Base-by-base conservation (phyloP, 2,113 vertebrate species). In the Myotis davidii region DNA sequence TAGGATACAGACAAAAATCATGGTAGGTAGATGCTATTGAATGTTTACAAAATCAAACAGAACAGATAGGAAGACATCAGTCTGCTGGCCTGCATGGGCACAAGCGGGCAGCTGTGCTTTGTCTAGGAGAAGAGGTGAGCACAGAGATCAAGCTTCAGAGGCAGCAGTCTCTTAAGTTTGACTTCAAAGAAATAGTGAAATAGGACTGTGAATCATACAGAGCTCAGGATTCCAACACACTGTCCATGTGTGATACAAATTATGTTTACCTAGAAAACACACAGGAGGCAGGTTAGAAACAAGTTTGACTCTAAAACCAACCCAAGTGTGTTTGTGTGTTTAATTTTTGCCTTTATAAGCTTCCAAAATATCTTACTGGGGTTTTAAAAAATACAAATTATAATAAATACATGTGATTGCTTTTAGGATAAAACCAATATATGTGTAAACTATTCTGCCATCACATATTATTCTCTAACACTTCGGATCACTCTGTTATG, bases 11-110 rank as follows among this genome's bases (percentile, higher is more conserved):
- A 69, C 2, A 52, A 59, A 59, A 93, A 56, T 78, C 39, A n/a
- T 52, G 65, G 34, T 25, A 88, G 11, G 37, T n/a, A 21, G 16
- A 72, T 56, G 42, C 37, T 54, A 2, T 17, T 70, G 34, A 92
- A 54, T 9, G 29, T 70, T 20, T 74, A 48, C 21, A 21, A 54
- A 50, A 83, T 61, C 70, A 85, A 37, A 1, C 5, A 73, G 32
- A 92, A 94, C 87, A 90, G 65, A 90, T 91, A 81, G 92, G 88
- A 23, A 88, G 77, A 82, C 72, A 85, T 87, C 54, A 77, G 59
- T 64, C n/a, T 17, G 18, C 42, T 48, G 9, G 1, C 29, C 27
- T 34, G 64, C 81, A 32, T 14, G 61, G 59, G 59, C 72, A 73
- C 76, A 56, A 25, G 6, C 54, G 92, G 88, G 74, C 52, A 94